A percentile compares a stretch with the other conserved stretches of the same genome.
Conservation (phyloP, 1,140 invertebrate genomes). For the Drosophila pandora region DNA sequence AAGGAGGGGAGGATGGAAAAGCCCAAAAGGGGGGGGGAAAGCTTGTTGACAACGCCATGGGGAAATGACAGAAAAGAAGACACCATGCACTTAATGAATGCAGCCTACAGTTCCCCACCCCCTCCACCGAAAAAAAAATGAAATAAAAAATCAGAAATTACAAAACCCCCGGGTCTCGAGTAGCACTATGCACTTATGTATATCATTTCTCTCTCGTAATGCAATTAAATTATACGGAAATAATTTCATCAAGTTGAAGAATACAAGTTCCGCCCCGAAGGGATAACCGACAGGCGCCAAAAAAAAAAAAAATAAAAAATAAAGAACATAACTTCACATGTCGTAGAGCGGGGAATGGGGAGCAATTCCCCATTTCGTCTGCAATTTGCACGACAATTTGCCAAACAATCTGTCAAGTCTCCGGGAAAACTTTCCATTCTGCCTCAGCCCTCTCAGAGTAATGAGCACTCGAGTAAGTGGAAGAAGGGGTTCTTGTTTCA, state of each 20-base stretch:
- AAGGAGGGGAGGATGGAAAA: not conserved
- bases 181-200: conserved; percentile 47
- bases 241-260: conserved; percentile 75
- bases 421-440: conserved; percentile 25
- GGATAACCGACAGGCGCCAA: conserved; percentile 12
- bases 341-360: conserved; percentile 20
- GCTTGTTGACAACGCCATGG: conserved; percentile 51
- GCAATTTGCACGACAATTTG: conserved; percentile 48
- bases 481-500: conserved; percentile 9
- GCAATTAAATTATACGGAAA: conserved; percentile 81
- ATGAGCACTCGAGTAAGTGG: conserved; percentile 15
- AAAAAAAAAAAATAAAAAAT: too few species aligned
- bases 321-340: conserved; percentile 14
- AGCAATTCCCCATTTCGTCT: conserved; percentile 10
- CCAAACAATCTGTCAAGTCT: conserved; percentile 49
- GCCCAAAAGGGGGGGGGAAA: not conserved
- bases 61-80: conserved; percentile 25
- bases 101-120: conserved; percentile 17
- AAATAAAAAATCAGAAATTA: not conserved
- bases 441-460: conserved; percentile 1
- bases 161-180: conserved; percentile 32
- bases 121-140: not conserved
- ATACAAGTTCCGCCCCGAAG: conserved; percentile 5
- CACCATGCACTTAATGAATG: conserved; percentile 71
- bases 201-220: conserved; percentile 55